These are phyloP conservation scores for Zalophus californianus DNA, from an alignment of 2,797 vertebrate genomes.

Conservation along the genomic window DNA sequence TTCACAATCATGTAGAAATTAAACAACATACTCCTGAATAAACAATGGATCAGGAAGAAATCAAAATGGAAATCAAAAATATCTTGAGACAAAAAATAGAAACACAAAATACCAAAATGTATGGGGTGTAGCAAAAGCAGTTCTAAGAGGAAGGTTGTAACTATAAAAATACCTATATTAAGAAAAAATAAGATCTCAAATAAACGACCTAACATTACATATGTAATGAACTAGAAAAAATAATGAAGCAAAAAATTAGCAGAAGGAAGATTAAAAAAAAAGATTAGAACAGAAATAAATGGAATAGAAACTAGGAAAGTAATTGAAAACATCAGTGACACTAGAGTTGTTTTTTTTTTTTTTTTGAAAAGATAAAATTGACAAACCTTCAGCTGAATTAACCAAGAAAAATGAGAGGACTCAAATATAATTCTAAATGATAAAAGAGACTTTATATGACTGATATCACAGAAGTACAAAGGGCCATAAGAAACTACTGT, in stretches of 20 bases:
- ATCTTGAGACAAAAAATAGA: neutral
- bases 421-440: neutral
- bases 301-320: neutral
- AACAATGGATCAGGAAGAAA: neutral
- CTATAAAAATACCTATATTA: neutral
- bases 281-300: neutral
- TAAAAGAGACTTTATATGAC: neutral
- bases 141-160: neutral
- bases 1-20: neutral
- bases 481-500: neutral
- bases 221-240: neutral
- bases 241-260: neutral
- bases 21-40: neutral
- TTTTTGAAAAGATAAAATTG: neutral
- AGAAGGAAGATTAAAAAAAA: neutral
- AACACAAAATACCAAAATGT: neutral
- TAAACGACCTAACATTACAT: neutral
- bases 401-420: neutral
- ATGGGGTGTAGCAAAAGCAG: neutral
- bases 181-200: neutral
- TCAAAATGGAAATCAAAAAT: neutral
- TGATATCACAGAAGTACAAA: neutral
- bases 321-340: neutral
- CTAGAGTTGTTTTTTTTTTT: neutral
- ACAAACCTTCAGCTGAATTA: neutral